Evolutionary conservation across 2,113 vertebrate genomes (phyloP).

Genomic region (Tenrec ecaudatus): DNA sequence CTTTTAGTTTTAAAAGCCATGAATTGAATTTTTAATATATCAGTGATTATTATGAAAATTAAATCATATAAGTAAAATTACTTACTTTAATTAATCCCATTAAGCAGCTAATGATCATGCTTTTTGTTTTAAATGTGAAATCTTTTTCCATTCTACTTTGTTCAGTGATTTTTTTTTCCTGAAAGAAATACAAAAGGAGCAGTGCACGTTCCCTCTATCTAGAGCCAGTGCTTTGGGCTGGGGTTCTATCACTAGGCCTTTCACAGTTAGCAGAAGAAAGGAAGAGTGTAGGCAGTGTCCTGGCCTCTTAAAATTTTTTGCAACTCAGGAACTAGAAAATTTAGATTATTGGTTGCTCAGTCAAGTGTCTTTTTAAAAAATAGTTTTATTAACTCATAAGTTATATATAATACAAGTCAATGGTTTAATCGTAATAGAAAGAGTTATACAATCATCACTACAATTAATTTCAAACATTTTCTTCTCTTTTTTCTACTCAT

Average conservation of each 20-base stretch:
- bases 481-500: no score
- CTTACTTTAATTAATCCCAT: constrained; percentile 41
- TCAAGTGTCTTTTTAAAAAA: not conserved
- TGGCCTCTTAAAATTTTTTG: constrained; percentile 17
- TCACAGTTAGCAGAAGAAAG: not conserved
- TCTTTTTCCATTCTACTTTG: not conserved
- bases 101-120: constrained; percentile 3
- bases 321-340: not conserved
- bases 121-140: not conserved
- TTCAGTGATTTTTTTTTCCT: not conserved
- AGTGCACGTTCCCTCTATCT: not conserved
- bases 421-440: no score
- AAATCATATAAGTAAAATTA: constrained; percentile 54
- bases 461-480: no score
- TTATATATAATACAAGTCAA: no score
- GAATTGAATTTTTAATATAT: constrained; percentile 54
- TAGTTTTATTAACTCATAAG: no score
- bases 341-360: not conserved
- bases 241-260: not conserved
- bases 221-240: not conserved
- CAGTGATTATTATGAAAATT: constrained; percentile 65
- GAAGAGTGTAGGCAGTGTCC: not conserved
- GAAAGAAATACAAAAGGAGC: not conserved
- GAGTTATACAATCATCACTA: no score
- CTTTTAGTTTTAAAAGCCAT: constrained; percentile 69